These are phyloP conservation scores for Trichonephila clavipes DNA, from an alignment of 1,140 invertebrate genomes.

Conservation along the genomic window DNA sequence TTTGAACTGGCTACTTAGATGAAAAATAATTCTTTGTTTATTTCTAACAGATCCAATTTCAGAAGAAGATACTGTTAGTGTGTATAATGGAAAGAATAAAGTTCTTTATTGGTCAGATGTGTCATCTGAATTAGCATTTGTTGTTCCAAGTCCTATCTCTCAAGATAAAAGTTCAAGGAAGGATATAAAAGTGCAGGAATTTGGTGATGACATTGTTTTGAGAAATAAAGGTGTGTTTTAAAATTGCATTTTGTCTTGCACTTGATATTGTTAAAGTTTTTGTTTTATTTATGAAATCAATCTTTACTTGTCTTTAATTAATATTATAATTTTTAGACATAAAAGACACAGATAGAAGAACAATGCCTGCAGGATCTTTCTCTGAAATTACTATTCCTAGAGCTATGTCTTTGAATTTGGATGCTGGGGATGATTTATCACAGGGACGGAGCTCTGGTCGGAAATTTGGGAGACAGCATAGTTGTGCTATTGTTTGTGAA, in stretches of 20 bases:
- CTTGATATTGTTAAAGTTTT: background rate
- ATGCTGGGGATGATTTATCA: slow-evolving; percentile 77
- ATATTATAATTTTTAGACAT: background rate
- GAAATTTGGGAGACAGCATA: slow-evolving; percentile 78
- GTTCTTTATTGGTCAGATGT: slow-evolving; percentile 98
- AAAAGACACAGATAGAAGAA: slow-evolving; percentile 56
- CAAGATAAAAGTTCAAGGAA: slow-evolving; percentile 35
- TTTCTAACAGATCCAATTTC: slow-evolving; percentile 28
- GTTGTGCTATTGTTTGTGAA: slow-evolving; percentile 79
- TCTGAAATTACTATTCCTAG: slow-evolving; percentile 79
- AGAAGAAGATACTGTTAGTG: slow-evolving; percentile 83
- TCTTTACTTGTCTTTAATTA: no score
- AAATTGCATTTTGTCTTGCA: background rate
- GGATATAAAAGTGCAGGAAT: slow-evolving; percentile 56
- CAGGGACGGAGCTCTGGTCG: slow-evolving; percentile 75
- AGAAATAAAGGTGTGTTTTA: slow-evolving; percentile 27
- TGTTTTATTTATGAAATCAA: no score
- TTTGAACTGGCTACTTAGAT: background rate
- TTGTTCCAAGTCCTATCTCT: slow-evolving; percentile 86
- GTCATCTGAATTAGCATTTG: slow-evolving; percentile 95
- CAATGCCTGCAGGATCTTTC: slow-evolving; percentile 62
- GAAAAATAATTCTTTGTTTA: background rate
- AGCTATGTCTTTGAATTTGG: slow-evolving; percentile 79
- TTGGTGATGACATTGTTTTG: slow-evolving; percentile 61
- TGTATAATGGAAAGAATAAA: slow-evolving; percentile 87